Percentiles rank a stretch among this genome's conserved stretches.
These are phyloP conservation scores for Poeciliopsis prolifica DNA, from an alignment of 2,113 vertebrate species.

Conservation along the genomic window DNA sequence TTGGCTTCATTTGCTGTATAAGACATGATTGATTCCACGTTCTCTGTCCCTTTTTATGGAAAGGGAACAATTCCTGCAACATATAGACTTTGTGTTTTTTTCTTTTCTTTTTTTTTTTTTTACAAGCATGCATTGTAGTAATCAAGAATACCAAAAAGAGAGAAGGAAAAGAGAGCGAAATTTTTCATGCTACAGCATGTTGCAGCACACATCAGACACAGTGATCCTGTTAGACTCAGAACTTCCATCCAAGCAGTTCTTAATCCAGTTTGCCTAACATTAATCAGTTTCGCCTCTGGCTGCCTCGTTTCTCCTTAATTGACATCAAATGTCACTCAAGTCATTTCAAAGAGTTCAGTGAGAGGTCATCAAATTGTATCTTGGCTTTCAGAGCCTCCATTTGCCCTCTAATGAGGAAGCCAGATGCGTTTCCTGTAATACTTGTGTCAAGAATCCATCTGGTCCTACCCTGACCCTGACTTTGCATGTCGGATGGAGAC, in stretches of 20 bases:
- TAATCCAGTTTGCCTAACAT: conserved; percentile 16
- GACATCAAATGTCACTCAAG: background rate
- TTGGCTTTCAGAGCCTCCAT: conserved; percentile 36
- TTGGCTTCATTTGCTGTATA: background rate
- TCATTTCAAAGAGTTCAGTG: conserved; percentile 30
- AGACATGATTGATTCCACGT: background rate
- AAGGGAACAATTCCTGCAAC: background rate
- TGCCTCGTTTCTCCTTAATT: conserved; percentile 3
- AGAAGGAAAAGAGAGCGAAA: conserved; percentile 1
- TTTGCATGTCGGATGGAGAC: conserved; percentile 14
- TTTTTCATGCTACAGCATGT: conserved; percentile 2
- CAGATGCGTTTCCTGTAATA: conserved; percentile 56
- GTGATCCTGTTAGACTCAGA: conserved; percentile 13
- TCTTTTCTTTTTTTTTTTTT: background rate
- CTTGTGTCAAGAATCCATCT: conserved; percentile 63
- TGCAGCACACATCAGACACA: background rate
- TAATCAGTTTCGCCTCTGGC: background rate
- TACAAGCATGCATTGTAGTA: background rate
- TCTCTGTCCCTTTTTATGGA: background rate
- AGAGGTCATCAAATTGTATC: conserved; percentile 35
- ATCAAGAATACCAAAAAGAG: background rate
- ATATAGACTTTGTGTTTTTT: background rate
- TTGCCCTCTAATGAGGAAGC: conserved; percentile 41
- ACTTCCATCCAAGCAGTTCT: background rate
- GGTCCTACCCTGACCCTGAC: conserved; percentile 40